phyloP scores from a whole-genome alignment of 1,140 invertebrate species.

The Drosophila carrolli region DNA sequence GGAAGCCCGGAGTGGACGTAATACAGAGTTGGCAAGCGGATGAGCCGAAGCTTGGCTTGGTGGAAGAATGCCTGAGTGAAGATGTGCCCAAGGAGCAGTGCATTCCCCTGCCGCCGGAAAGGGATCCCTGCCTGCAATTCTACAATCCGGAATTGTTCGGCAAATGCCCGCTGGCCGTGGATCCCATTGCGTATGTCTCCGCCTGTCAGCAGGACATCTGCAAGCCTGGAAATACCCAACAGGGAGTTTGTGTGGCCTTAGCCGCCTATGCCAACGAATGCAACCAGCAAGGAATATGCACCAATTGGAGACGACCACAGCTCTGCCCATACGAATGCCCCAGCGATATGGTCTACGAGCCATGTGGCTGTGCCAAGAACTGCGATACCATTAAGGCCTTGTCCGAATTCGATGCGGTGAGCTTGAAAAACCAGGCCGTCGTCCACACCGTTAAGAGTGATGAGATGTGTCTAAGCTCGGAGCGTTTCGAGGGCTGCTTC shows the following conservation, averaged over 20 bases:
- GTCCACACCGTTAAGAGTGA: slow-evolving; percentile 84
- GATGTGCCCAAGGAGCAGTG: slow-evolving; percentile 85
- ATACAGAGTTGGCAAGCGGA: slow-evolving; percentile 88
- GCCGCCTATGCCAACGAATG: slow-evolving; percentile 91
- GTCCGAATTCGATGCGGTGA: slow-evolving; percentile 84
- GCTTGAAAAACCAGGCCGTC: slow-evolving; percentile 70
- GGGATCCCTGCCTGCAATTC: slow-evolving; percentile 88
- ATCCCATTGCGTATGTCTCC: slow-evolving; percentile 88
- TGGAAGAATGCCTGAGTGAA: slow-evolving; percentile 74
- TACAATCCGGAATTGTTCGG: slow-evolving; percentile 88
- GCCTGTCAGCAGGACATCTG: slow-evolving; percentile 90
- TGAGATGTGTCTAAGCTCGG: slow-evolving; percentile 85
- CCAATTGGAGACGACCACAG: slow-evolving; percentile 88
- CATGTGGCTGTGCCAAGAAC: slow-evolving; percentile 90
- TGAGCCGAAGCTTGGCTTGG: slow-evolving; percentile 77
- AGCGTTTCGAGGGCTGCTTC: slow-evolving; percentile 91
- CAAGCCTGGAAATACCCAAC: slow-evolving; percentile 85
- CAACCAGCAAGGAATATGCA: slow-evolving; percentile 88
- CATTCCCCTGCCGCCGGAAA: slow-evolving; percentile 85
- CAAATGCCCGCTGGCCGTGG: slow-evolving; percentile 90
- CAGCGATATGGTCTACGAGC: slow-evolving; percentile 87
- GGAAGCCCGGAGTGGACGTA: slow-evolving; percentile 85
- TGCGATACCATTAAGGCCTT: slow-evolving; percentile 87
- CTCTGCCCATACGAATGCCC: slow-evolving; percentile 88
- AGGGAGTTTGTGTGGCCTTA: slow-evolving; percentile 87